Conservation (phyloP, 2,888 invertebrate species). For the Lamellibrachia satsuma region DNA sequence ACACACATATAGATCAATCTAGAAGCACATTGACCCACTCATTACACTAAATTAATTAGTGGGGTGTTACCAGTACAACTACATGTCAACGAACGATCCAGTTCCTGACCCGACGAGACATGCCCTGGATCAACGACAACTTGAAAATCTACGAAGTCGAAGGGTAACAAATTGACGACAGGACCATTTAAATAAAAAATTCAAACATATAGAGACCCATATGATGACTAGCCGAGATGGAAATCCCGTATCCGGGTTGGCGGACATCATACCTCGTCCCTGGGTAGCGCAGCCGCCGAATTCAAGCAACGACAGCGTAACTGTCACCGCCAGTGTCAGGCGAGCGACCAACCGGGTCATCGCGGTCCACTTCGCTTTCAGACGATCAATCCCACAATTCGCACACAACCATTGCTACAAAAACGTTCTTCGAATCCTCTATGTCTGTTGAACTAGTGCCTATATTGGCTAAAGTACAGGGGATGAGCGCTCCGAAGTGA, state of each 20-base stretch:
- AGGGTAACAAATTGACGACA: background rate
- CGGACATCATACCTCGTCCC: background rate
- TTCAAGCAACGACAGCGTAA: background rate
- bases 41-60: no score
- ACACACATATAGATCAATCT: no score
- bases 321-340: background rate
- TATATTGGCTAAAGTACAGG: background rate
- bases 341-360: background rate
- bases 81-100: no score
- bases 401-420: background rate
- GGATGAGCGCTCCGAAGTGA: background rate
- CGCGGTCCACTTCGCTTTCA: background rate
- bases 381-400: background rate
- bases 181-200: background rate
- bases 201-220: background rate
- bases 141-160: background rate
- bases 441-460: background rate
- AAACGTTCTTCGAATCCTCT: background rate
- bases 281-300: background rate
- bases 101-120: background rate
- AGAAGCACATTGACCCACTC: no score
- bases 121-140: background rate
- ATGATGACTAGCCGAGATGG: background rate
- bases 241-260: background rate
- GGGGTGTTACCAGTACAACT: no score